phyloP scores from a whole-genome alignment of 2,888 invertebrate species.

The Clitarchus hookeri region DNA sequence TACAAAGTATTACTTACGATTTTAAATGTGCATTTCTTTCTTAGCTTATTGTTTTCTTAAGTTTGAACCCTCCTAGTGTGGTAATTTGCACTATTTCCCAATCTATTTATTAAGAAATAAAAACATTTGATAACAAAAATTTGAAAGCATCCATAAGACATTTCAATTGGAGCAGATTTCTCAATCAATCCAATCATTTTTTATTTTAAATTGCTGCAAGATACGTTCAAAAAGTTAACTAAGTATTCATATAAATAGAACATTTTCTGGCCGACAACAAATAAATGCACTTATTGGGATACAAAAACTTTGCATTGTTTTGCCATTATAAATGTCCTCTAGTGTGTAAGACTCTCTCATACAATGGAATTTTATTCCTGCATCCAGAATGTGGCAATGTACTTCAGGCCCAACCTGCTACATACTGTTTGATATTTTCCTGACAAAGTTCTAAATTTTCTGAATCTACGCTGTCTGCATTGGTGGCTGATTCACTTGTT shows the following conservation, averaged over 20 bases:
- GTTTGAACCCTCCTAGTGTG: not conserved
- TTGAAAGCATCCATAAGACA: no score
- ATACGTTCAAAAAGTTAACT: not conserved
- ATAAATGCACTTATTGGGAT: not conserved
- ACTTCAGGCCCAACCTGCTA: slow-evolving; percentile 17
- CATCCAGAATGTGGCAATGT: slow-evolving; percentile 5
- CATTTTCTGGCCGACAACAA: not conserved
- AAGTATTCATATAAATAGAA: not conserved
- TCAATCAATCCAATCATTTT: no score
- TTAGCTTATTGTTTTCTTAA: not conserved
- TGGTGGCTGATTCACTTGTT: no score
- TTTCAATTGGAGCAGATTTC: not conserved
- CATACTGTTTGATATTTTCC: not conserved
- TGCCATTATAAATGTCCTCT: slow-evolving; percentile 2
- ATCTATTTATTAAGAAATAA: not conserved
- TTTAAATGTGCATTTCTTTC: not conserved
- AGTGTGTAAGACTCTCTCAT: not conserved
- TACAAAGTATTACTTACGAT: no score
- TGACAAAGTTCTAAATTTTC: not conserved
- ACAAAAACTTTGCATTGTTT: slow-evolving; percentile 5
- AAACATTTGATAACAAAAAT: no score
- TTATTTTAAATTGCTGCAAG: not conserved
- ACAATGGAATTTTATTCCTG: no score
- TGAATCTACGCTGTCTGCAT: not conserved
- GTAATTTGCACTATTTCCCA: not conserved